These are phyloP conservation scores for Pheucticus melanocephalus DNA, from an alignment of 2,113 vertebrate genomes.

Conservation along the genomic window DNA sequence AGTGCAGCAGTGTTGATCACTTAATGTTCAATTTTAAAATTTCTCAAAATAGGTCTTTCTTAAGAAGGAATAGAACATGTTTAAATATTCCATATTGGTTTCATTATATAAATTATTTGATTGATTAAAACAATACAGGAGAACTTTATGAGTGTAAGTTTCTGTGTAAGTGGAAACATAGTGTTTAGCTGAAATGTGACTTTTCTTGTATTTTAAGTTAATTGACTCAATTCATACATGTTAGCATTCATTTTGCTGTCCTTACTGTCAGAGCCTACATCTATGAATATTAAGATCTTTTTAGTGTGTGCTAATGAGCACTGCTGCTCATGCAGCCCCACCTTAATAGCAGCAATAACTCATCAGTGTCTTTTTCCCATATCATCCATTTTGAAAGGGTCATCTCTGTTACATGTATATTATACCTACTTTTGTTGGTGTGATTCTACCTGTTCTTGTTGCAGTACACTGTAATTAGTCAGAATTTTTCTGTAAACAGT, in stretches of 20 bases:
- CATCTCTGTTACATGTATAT: neutral
- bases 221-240: conserved; percentile 54
- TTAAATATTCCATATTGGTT: neutral
- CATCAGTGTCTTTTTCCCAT: neutral
- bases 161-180: conserved; percentile 11
- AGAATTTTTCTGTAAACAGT: neutral
- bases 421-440: neutral
- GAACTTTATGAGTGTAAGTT: conserved; percentile 31
- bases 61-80: neutral
- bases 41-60: neutral
- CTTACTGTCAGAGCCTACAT: conserved; percentile 35
- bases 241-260: conserved; percentile 38
- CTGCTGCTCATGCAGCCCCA: neutral
- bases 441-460: neutral
- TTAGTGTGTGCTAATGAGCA: conserved; percentile 33
- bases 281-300: conserved; percentile 51
- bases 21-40: neutral
- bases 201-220: conserved; percentile 18
- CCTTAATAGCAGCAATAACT: neutral
- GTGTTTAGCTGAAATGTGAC: conserved; percentile 48
- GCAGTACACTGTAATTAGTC: neutral
- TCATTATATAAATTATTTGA: neutral
- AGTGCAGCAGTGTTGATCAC: neutral
- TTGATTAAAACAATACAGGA: neutral
- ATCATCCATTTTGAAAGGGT: neutral